These are phyloP conservation scores for Leptopilina drosophilae DNA, from an alignment of 2,888 invertebrate genomes.

Conservation along the genomic window DNA sequence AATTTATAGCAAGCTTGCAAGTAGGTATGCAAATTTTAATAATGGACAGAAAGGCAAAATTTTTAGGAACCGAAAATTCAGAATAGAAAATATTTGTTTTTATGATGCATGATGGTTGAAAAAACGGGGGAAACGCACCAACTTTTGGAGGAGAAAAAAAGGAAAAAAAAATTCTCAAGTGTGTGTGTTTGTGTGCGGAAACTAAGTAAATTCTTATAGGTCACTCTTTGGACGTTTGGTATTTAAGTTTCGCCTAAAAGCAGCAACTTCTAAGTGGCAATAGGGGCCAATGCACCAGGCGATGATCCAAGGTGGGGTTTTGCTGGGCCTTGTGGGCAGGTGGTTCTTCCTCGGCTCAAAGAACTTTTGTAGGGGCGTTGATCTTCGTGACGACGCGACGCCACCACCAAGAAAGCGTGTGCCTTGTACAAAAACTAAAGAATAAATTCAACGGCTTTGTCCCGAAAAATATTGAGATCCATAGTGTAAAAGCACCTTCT, in stretches of 20 bases:
- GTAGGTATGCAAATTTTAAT: too few relatives aligned
- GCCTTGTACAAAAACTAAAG: constrained; percentile 47
- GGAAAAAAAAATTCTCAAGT: too few relatives aligned
- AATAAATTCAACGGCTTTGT: constrained; percentile 53
- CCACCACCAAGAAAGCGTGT: constrained; percentile 39
- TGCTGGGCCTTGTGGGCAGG: constrained; percentile 71
- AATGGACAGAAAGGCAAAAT: too few relatives aligned
- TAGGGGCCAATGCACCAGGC: constrained; percentile 61
- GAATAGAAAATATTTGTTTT: too few relatives aligned
- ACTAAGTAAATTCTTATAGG: constrained; percentile 13
- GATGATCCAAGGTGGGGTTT: constrained; percentile 64
- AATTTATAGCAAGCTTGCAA: too few relatives aligned
- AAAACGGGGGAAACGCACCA: too few relatives aligned
- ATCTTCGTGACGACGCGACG: constrained; percentile 57
- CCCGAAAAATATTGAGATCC: constrained; percentile 43
- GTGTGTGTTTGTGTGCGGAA: background rate
- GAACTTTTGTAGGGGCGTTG: constrained; percentile 63
- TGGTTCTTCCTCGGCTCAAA: constrained; percentile 65
- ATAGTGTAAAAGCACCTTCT: constrained; percentile 5
- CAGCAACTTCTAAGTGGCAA: constrained; percentile 66
- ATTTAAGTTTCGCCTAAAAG: constrained; percentile 42
- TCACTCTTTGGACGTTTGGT: constrained; percentile 24
- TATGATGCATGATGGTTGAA: too few relatives aligned
- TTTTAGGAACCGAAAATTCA: too few relatives aligned
- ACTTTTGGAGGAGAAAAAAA: too few relatives aligned